phyloP scores from a whole-genome alignment of 2,888 invertebrate species.

The Phasia obesa region DNA sequence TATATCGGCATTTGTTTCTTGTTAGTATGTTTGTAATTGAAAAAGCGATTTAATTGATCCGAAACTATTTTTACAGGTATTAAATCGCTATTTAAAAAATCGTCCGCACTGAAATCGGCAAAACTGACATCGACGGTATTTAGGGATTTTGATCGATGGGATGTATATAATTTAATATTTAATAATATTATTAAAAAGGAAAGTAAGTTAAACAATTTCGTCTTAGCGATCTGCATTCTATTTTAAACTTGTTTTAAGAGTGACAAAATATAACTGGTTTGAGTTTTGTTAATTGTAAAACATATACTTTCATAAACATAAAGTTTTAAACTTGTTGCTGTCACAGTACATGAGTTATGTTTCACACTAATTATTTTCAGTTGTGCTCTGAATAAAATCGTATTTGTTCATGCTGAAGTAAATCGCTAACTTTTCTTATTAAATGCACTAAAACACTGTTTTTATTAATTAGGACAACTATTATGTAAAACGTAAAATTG shows the following conservation, averaged over 20 bases:
- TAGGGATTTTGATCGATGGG: not conserved
- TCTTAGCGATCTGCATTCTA: slow-evolving; percentile 9
- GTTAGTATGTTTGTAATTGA: not conserved
- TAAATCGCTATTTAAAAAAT: slow-evolving; percentile 35
- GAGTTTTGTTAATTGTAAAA: not conserved
- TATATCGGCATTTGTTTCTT: not conserved
- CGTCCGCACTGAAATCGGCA: slow-evolving; percentile 26
- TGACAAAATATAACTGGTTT: slow-evolving; percentile 15
- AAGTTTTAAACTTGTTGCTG: not conserved
- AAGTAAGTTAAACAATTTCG: not conserved
- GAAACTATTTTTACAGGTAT: slow-evolving; percentile 36
- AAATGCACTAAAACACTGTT: not conserved
- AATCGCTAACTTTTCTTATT: not conserved
- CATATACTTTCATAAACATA: not conserved
- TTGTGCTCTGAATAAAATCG: slow-evolving; percentile 15
- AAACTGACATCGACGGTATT: slow-evolving; percentile 7
- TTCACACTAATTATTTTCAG: slow-evolving; percentile 27
- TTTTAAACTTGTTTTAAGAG: not conserved
- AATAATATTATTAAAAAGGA: slow-evolving; percentile 7
- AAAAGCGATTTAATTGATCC: slow-evolving; percentile 14
- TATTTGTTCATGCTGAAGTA: not conserved
- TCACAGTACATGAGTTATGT: slow-evolving; percentile 29
- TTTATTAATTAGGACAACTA: no score
- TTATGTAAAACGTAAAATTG: no score
- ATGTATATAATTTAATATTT: not conserved